Evolutionary conservation across 2,113 vertebrate genomes (phyloP), one percentile per base, ranked within the genome.

Genomic region (Isurus oxyrinchus): DNA sequence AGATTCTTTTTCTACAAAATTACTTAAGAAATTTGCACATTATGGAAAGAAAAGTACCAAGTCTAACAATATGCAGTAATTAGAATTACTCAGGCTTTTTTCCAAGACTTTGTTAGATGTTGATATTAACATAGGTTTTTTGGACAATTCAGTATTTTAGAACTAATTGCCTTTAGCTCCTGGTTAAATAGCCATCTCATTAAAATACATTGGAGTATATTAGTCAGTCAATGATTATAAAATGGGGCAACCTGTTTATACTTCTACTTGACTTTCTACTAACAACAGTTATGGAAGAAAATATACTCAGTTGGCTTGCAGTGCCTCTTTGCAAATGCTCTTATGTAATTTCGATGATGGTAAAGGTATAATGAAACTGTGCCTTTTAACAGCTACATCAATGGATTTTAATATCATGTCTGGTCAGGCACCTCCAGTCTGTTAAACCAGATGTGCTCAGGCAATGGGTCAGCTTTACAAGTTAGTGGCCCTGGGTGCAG

Each of bases 1-100:
- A 95, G 44, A 95, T 69, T n/a, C 31, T 11, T 94, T 63, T 63
- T 95, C 94, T 95, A 72, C 66, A 95, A 95, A 95, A 95, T 95
- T 95, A 95, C 44, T 95, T 95, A 72, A 49, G 61, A 67, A 95
- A 95, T 95, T 95, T 95, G 76, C 94, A 95, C 67, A 95, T 55
- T 72, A 95, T 76, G 66, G 67, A 95, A 72, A 69, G 5, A 59
- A 95, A 69, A 95, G 11, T 95, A 95, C 94, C 69, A 76, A 95
- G 23, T 72, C 94, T 94, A 94, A 63, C 59, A 94, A 61, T 94
- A 94, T 40, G 59, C 59, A 94, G 59, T 94, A 95, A 67, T 95
- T 95, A 72, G 90, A 40, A 44, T 53, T 40, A 95, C 67, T 95
- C 67, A 35, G 88, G 44, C 66, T 55, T 76, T 72, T 72, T 72